Conservation (phyloP, 2,797 vertebrate species). For the Lepilemur septentrionalis region DNA sequence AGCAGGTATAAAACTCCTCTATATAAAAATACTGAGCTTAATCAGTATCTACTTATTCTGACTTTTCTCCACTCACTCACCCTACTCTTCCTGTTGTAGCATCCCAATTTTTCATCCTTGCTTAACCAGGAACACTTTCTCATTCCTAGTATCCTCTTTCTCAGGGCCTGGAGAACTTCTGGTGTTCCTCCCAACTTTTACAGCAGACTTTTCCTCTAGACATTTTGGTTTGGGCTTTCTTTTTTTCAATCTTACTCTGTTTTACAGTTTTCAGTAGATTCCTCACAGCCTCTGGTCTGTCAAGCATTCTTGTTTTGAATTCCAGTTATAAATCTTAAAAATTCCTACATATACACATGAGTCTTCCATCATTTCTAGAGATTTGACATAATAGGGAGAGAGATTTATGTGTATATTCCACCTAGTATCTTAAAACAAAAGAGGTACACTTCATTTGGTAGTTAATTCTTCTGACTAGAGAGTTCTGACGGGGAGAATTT, state of each 20-base stretch:
- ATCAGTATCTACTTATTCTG: neutral
- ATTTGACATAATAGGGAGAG: neutral
- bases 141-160: neutral
- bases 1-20: slow-evolving; percentile 65
- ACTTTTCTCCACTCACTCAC: neutral
- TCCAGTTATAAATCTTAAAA: slow-evolving; percentile 10
- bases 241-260: neutral
- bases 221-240: neutral
- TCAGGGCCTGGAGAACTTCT: neutral
- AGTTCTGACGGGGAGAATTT: neutral
- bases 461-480: slow-evolving; percentile 12
- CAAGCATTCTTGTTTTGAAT: neutral
- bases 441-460: neutral
- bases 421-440: slow-evolving; percentile 16
- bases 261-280: neutral
- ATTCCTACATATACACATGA: neutral
- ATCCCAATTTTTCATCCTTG: neutral
- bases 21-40: slow-evolving; percentile 20
- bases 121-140: neutral
- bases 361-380: slow-evolving; percentile 26
- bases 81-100: neutral
- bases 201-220: neutral
- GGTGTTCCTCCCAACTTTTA: neutral
- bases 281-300: neutral
- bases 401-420: neutral